phyloP scores from a whole-genome alignment of 2,113 vertebrate species.

The Lepus timidus region DNA sequence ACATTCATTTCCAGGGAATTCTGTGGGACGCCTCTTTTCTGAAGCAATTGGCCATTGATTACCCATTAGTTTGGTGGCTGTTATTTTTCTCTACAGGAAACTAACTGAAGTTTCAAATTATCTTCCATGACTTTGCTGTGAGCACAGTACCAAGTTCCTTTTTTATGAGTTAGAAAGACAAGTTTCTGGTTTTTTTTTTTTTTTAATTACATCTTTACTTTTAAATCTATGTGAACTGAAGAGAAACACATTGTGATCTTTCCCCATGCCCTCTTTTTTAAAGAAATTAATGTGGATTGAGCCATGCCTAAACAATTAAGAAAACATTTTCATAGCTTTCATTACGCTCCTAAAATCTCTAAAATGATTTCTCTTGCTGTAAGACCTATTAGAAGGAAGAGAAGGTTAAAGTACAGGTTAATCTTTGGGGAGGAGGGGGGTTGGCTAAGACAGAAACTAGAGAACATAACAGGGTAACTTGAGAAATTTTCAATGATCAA shows the following conservation, averaged over 20 bases:
- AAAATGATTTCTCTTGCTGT: background rate
- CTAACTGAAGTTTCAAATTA: constrained; percentile 80
- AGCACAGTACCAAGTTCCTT: constrained; percentile 58
- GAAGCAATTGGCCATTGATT: constrained; percentile 81
- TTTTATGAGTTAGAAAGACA: constrained; percentile 72
- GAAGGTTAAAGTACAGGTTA: constrained; percentile 28
- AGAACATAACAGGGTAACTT: constrained; percentile 9
- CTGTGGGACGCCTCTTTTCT: constrained; percentile 62
- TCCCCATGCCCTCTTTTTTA: background rate
- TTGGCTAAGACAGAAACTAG: background rate
- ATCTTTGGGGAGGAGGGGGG: background rate
- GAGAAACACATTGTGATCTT: background rate
- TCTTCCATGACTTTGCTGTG: constrained; percentile 73
- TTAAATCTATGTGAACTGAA: constrained; percentile 62
- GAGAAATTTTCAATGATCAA: constrained; percentile 56
- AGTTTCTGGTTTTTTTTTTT: constrained; percentile 22
- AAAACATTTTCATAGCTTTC: constrained; percentile 55
- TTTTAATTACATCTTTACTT: constrained; percentile 66
- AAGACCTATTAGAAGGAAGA: constrained; percentile 43
- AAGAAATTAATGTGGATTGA: constrained; percentile 49
- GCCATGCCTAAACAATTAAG: background rate
- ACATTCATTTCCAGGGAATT: constrained; percentile 73
- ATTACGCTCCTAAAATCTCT: background rate
- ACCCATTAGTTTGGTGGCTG: constrained; percentile 78
- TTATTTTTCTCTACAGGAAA: constrained; percentile 80